A percentile compares a stretch with the other conserved stretches of the same genome.
These are phyloP conservation scores for Acanthosepion lycidas DNA, from an alignment of 2,888 invertebrate species.

Conservation along the genomic window DNA sequence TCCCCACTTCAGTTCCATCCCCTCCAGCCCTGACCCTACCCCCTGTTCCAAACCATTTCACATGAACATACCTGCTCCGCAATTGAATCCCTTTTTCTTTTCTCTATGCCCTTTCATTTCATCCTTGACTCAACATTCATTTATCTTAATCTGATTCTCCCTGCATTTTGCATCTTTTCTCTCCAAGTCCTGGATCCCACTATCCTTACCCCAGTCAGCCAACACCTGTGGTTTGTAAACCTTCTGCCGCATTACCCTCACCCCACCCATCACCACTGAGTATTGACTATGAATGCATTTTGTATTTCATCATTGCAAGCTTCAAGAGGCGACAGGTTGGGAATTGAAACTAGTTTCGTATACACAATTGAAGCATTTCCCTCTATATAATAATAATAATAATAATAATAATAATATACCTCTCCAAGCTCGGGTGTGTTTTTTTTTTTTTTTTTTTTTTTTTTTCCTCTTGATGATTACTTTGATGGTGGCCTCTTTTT, in stretches of 20 bases:
- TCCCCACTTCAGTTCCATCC: background rate
- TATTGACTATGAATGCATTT: background rate
- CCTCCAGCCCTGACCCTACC: background rate
- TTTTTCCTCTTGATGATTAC: background rate
- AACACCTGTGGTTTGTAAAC: background rate
- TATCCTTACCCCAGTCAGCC: background rate
- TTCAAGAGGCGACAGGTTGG: background rate
- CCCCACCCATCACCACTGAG: background rate
- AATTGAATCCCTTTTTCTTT: background rate
- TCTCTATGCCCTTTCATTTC: background rate
- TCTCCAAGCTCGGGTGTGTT: background rate
- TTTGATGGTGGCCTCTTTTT: background rate
- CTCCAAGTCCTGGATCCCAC: background rate
- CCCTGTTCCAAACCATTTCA: slow-evolving; percentile 41
- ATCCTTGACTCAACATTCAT: background rate
- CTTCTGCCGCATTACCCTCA: background rate
- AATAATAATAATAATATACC: background rate
- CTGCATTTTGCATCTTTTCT: background rate
- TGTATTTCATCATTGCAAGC: background rate
- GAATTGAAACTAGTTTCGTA: background rate
- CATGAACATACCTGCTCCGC: background rate
- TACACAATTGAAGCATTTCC: background rate
- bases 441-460: no score
- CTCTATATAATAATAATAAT: background rate
- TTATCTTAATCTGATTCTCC: background rate